Evolutionary conservation across 2,797 vertebrate species (phyloP).

Genomic region (Typhlichthys eigenmanni): DNA sequence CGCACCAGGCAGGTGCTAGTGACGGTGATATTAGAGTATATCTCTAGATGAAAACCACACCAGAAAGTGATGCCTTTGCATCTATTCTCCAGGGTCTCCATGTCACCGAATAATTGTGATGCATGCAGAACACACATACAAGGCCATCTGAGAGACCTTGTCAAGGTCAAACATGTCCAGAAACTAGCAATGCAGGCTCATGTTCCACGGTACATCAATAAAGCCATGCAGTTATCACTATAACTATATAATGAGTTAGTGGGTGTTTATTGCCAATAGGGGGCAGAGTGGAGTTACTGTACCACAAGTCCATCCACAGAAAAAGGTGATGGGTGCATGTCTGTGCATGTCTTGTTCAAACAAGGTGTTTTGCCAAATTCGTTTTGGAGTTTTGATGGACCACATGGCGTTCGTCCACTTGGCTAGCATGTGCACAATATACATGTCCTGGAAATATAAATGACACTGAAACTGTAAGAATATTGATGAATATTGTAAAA

Average conservation of each 20-base stretch:
- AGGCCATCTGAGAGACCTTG: slow-evolving; percentile 26
- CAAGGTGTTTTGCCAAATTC: too few species aligned
- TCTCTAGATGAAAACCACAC: slow-evolving; percentile 64
- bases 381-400: too few species aligned
- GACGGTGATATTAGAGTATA: slow-evolving; percentile 71
- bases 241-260: too few species aligned
- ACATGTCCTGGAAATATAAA: slow-evolving; percentile 2
- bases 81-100: slow-evolving; percentile 33
- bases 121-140: slow-evolving; percentile 20
- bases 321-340: too few species aligned
- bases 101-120: slow-evolving; percentile 32
- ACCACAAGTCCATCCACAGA: too few species aligned
- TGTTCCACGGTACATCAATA: neutral
- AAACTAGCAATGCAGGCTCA: neutral
- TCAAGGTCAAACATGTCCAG: neutral
- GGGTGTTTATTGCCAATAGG: too few species aligned
- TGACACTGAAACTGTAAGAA: neutral
- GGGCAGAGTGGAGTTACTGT: too few species aligned
- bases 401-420: too few species aligned
- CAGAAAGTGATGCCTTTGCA: slow-evolving; percentile 62
- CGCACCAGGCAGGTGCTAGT: slow-evolving; percentile 49
- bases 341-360: too few species aligned
- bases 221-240: too few species aligned
- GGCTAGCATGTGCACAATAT: neutral
- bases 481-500: neutral